Evolutionary conservation across 2,797 vertebrate species (phyloP).

Genomic region (Acridotheres tristis): DNA sequence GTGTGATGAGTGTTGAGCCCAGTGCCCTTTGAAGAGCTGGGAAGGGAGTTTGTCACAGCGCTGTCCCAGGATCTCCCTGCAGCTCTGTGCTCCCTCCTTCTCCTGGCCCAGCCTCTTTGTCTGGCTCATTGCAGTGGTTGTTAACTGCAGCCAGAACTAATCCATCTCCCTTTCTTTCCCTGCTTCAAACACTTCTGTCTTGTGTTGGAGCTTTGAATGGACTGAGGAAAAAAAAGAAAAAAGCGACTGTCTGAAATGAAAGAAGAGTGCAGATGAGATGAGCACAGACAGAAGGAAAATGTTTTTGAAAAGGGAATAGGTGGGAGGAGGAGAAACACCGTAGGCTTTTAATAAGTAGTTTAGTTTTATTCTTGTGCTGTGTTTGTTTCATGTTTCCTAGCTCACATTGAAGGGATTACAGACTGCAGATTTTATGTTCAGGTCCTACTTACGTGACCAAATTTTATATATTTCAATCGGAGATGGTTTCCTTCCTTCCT

Average conservation of each 20-base stretch:
- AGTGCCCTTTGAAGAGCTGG: neutral
- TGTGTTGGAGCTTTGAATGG: constrained; percentile 20
- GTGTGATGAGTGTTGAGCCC: neutral
- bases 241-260: constrained; percentile 18
- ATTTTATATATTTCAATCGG: neutral
- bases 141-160: constrained; percentile 30
- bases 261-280: constrained; percentile 29
- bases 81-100: neutral
- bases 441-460: neutral
- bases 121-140: neutral
- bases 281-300: constrained; percentile 39
- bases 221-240: neutral
- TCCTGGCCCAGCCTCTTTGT: neutral
- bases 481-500: neutral
- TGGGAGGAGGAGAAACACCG: constrained; percentile 60
- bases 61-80: neutral
- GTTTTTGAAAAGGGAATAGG: constrained; percentile 61
- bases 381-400: constrained; percentile 49
- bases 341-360: constrained; percentile 68
- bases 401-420: constrained; percentile 53
- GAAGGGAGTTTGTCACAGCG: neutral
- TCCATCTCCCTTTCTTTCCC: constrained; percentile 10
- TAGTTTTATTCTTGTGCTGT: constrained; percentile 55
- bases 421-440: constrained; percentile 4
- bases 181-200: constrained; percentile 18